phyloP scores from a whole-genome alignment of 2,797 vertebrate genomes.

The Typhlichthys subterraneus region DNA sequence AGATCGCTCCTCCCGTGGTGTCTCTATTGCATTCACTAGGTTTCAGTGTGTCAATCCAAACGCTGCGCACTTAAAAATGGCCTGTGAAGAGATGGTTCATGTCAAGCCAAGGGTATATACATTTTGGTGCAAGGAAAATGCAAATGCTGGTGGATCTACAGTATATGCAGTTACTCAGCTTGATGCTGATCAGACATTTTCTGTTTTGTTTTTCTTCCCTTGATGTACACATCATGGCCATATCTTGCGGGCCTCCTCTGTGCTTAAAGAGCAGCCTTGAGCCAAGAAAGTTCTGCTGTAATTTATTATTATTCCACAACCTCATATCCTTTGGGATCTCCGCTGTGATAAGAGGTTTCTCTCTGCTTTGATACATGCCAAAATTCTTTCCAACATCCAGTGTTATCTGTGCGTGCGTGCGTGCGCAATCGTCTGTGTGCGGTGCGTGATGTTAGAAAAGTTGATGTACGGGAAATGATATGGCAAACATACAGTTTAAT shows the following conservation, averaged over 20 bases:
- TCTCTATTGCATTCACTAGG: conserved; percentile 42
- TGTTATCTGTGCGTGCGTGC: conserved; percentile 27
- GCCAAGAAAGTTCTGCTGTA: conserved; percentile 52
- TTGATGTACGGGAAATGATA: conserved; percentile 13
- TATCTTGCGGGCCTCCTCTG: conserved; percentile 23
- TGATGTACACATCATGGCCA: conserved; percentile 35
- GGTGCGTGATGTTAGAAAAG: conserved; percentile 6
- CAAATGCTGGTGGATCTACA: conserved; percentile 16
- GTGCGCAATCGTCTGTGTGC: background rate
- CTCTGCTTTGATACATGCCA: conserved; percentile 21
- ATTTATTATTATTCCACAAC: conserved; percentile 50
- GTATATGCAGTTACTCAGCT: conserved; percentile 17
- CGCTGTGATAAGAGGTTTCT: conserved; percentile 45
- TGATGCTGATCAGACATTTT: conserved; percentile 18
- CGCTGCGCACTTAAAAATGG: conserved; percentile 21
- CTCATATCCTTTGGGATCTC: conserved; percentile 36
- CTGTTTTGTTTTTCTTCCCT: conserved; percentile 15
- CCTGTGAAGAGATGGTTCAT: conserved; percentile 31
- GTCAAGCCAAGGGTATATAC: conserved; percentile 31
- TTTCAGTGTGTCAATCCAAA: conserved; percentile 30
- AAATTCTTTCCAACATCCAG: conserved; percentile 22
- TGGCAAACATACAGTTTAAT: conserved; percentile 13
- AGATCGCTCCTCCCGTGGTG: conserved; percentile 41
- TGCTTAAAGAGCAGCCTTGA: conserved; percentile 36
- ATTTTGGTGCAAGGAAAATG: conserved; percentile 28